phyloP scores from a whole-genome alignment of 1,140 invertebrate genomes.

The Cyclina sinensis region DNA sequence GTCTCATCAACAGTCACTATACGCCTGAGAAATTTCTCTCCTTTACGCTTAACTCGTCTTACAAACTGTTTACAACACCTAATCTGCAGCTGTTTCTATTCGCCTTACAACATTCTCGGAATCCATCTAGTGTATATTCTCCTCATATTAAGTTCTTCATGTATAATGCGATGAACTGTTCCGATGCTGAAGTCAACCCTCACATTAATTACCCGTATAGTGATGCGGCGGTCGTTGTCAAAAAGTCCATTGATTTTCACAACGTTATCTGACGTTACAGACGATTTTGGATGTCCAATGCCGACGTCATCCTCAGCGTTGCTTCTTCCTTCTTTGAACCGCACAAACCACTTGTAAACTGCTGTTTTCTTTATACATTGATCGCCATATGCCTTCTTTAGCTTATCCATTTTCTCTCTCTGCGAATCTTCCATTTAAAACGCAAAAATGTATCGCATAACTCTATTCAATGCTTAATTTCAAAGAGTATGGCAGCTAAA shows the following conservation, averaged over 20 bases:
- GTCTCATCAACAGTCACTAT: slow-evolving; percentile 41
- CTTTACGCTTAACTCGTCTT: not conserved
- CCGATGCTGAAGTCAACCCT: not conserved
- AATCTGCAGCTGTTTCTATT: not conserved
- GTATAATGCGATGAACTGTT: not conserved
- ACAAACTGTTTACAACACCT: not conserved
- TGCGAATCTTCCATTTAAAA: no score
- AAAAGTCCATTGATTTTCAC: no score
- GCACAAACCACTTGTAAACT: not conserved
- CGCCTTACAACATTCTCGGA: no score
- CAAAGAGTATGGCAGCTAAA: not conserved
- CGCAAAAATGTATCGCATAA: not conserved
- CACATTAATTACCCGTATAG: no score
- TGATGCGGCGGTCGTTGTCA: no score
- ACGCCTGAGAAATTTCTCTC: not conserved
- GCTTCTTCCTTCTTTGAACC: not conserved
- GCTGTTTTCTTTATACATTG: not conserved
- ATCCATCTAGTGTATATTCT: not conserved
- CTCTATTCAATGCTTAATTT: not conserved
- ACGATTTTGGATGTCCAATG: no score
- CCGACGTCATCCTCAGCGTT: not conserved
- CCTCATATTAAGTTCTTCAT: not conserved
- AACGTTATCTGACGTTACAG: no score
- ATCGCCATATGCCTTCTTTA: no score
- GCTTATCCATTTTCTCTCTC: no score